Evolutionary conservation across 2,113 vertebrate species (phyloP).

Genomic region (Mugil cephalus): DNA sequence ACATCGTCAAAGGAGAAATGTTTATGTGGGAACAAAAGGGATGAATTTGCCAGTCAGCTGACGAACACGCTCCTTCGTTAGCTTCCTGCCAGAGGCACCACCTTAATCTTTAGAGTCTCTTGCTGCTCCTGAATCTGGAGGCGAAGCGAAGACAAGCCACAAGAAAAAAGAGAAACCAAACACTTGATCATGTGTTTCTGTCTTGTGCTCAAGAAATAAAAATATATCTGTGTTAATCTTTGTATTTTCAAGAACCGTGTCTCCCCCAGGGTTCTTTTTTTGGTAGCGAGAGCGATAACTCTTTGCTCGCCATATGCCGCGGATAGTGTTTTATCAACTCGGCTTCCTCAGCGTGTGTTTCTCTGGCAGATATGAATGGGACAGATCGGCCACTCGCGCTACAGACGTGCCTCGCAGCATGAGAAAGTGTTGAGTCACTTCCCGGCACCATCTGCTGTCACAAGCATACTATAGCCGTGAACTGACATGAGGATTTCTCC

Average conservation of each 20-base stretch:
- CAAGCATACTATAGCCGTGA: slow-evolving; percentile 23
- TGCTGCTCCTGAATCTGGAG: slow-evolving; percentile 13
- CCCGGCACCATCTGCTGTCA: slow-evolving; percentile 59
- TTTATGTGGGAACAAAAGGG: neutral
- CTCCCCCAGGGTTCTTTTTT: slow-evolving; percentile 18
- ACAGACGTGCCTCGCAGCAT: slow-evolving; percentile 49
- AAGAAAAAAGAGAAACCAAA: slow-evolving; percentile 39
- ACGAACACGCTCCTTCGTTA: slow-evolving; percentile 51
- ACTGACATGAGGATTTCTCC: slow-evolving; percentile 13
- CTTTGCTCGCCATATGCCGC: slow-evolving; percentile 17
- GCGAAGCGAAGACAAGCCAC: slow-evolving; percentile 6
- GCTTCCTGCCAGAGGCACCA: slow-evolving; percentile 28
- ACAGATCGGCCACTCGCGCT: slow-evolving; percentile 65
- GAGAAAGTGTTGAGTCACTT: slow-evolving; percentile 70
- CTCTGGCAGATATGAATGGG: slow-evolving; percentile 48
- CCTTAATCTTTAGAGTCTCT: slow-evolving; percentile 33
- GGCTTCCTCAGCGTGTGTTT: slow-evolving; percentile 38
- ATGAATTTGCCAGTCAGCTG: slow-evolving; percentile 59
- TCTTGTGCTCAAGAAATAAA: slow-evolving; percentile 50
- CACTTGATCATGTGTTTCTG: slow-evolving; percentile 58
- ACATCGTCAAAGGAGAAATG: neutral
- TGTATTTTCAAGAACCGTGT: slow-evolving; percentile 19
- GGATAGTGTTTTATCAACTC: slow-evolving; percentile 24
- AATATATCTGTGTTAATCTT: slow-evolving; percentile 26
- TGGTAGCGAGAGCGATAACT: slow-evolving; percentile 18